Conservation (phyloP, 2,113 vertebrate species). For the Hemichromis elongatus region DNA sequence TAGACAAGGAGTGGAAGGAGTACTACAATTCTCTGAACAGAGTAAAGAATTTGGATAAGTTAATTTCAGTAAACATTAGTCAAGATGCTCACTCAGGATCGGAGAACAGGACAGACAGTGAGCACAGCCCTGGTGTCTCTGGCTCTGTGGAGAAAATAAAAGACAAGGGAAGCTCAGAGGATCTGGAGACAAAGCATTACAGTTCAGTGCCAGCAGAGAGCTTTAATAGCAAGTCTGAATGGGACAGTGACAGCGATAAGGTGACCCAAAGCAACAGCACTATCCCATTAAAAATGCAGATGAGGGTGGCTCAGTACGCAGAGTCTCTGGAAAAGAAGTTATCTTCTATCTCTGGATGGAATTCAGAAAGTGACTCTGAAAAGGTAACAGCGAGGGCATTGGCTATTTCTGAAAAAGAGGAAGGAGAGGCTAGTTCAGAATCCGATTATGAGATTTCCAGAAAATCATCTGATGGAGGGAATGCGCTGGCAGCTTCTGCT, state of each 20-base stretch:
- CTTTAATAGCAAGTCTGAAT: constrained; percentile 63
- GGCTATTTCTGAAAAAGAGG: constrained; percentile 84
- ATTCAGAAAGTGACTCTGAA: constrained; percentile 85
- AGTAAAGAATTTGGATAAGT: constrained; percentile 65
- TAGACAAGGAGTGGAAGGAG: constrained; percentile 59
- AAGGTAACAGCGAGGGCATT: constrained; percentile 42
- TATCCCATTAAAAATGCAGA: constrained; percentile 16
- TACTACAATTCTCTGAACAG: constrained; percentile 68
- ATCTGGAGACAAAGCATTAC: constrained; percentile 57
- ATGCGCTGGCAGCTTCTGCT: constrained; percentile 29
- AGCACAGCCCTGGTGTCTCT: constrained; percentile 34
- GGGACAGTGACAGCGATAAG: constrained; percentile 69
- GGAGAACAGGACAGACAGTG: constrained; percentile 30
- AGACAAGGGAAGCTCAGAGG: background rate
- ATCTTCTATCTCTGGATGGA: constrained; percentile 77
- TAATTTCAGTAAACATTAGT: constrained; percentile 5
- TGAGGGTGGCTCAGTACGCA: constrained; percentile 44
- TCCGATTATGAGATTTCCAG: constrained; percentile 68
- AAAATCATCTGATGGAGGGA: constrained; percentile 14
- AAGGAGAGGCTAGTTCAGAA: constrained; percentile 91
- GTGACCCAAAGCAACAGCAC: constrained; percentile 55
- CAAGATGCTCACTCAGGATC: constrained; percentile 30
- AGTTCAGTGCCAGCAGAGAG: constrained; percentile 33
- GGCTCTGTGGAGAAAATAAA: constrained; percentile 7
- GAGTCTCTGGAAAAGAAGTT: constrained; percentile 59